Conservation (phyloP, 2,888 invertebrate species). For the Bruchidius siliquastri region DNA sequence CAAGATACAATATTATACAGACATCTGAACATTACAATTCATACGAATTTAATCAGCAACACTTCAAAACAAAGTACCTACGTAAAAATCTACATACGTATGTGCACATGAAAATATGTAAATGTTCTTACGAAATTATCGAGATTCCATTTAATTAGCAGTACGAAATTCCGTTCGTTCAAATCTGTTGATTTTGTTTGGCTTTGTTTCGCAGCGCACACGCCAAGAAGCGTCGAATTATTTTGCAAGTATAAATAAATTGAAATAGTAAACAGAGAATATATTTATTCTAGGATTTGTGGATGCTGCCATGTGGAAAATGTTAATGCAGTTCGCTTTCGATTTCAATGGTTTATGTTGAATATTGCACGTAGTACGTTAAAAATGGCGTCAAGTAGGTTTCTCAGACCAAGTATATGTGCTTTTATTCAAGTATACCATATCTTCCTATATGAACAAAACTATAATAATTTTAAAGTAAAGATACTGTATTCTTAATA, state of each 20-base stretch:
- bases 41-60: background rate
- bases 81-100: background rate
- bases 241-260: background rate
- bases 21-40: too few relatives aligned
- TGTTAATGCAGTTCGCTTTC: background rate
- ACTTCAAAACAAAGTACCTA: background rate
- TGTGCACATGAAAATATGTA: background rate
- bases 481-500: too few relatives aligned
- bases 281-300: background rate
- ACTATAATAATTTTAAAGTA: too few relatives aligned
- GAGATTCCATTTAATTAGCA: background rate
- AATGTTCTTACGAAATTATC: background rate
- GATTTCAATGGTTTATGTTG: background rate
- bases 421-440: too few relatives aligned
- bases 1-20: too few relatives aligned
- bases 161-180: background rate
- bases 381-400: too few relatives aligned
- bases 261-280: background rate
- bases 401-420: too few relatives aligned
- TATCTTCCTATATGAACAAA: too few relatives aligned
- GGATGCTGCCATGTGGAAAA: background rate
- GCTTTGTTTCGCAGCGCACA: background rate
- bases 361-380: too few relatives aligned
- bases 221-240: background rate
- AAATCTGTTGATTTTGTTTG: background rate